Evolutionary conservation across 2,888 invertebrate genomes (phyloP).

Genomic region (Pharmacophagus antenor): DNA sequence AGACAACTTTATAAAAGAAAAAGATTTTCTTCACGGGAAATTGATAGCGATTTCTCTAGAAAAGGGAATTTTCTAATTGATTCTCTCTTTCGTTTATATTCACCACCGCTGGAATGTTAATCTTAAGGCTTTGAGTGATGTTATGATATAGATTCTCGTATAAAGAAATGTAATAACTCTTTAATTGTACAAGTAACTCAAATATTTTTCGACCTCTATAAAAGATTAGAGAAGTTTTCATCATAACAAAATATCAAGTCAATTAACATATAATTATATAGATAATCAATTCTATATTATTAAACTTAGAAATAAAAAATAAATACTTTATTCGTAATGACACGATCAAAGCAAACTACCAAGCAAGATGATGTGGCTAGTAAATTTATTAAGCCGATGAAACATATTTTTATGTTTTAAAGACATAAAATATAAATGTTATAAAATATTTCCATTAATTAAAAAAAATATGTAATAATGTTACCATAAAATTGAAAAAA

Average conservation of each 20-base stretch:
- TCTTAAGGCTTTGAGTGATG: conserved; percentile 22
- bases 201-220: too few relatives aligned
- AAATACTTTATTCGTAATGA: too few relatives aligned
- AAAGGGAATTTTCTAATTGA: conserved; percentile 60
- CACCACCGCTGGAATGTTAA: conserved; percentile 41
- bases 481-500: too few relatives aligned
- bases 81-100: conserved; percentile 54
- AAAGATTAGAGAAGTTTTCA: too few relatives aligned
- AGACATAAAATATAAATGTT: neutral
- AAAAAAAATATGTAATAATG: too few relatives aligned
- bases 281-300: too few relatives aligned
- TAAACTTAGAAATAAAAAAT: too few relatives aligned
- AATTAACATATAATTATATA: too few relatives aligned
- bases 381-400: neutral
- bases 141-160: conserved; percentile 24
- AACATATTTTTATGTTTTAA: neutral
- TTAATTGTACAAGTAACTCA: neutral
- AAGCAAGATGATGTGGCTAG: neutral
- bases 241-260: too few relatives aligned
- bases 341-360: too few relatives aligned
- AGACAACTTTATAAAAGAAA: conserved; percentile 63
- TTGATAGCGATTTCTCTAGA: conserved; percentile 59
- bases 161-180: neutral
- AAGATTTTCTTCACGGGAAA: conserved; percentile 60
- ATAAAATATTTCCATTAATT: too few relatives aligned